Evolutionary conservation across 2,888 invertebrate species (phyloP), one percentile per base, ranked within the genome.

Genomic region (Drosophila percnosoma): DNA sequence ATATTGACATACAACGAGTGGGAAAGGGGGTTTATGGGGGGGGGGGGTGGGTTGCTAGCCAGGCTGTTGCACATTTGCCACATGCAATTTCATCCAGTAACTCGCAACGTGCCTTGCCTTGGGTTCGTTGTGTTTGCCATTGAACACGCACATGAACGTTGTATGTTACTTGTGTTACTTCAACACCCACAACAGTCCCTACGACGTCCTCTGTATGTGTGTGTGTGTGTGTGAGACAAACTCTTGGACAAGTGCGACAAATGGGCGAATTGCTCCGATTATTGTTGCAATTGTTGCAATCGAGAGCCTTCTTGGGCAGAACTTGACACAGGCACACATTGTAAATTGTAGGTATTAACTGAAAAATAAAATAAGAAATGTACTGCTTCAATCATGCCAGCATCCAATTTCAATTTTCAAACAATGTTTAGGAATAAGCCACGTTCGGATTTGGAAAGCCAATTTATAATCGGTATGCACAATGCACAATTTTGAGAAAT

Each of bases 251-350:
- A 65, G 58, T 71, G 67, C 71, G 67, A 55, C 69, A 80, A 88
- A 78, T 86, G 89, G 60, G 66, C 70, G 73, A 72, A 75, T 67
- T 61, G 63, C 75, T 61, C 42, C 68, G 38, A 76, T 90, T 85
- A 80, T 84, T 77, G 72, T 75, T 78, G 90, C 80, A 86, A 86
- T 80, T 82, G 87, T 84, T 79, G 82, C 87, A 74, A 89, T 89
- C 77, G 68, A 68, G 78, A 86, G 89, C 73, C 68, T 72, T 73
- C 73, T 65, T 65, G 69, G 76, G 75, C 87, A 78, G 78, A 68
- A 82, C 75, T 74, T 45, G 15, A n/a, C 54, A 27, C 33, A 40
- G 53, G 31, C 57, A 48, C 52, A 45, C 53, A 48, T 11, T 15
- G 45, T 49, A 54, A 29, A 24, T 68, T 73, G 68, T 51, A 48